These are phyloP conservation scores for Grammomys surdaster DNA, from an alignment of 2,113 vertebrate species.

Conservation along the genomic window DNA sequence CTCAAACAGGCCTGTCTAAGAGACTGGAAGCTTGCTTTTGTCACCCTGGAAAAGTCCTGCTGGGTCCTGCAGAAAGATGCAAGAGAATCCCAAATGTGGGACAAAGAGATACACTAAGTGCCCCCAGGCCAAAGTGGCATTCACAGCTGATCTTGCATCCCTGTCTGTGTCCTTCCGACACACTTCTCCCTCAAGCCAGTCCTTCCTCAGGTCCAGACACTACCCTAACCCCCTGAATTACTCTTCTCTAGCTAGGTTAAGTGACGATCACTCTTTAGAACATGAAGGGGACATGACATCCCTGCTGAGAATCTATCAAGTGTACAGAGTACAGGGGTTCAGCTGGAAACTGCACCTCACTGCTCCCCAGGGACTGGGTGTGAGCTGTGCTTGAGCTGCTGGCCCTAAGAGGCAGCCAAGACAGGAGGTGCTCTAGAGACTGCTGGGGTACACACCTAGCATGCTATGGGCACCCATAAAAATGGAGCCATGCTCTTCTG, in stretches of 20 bases:
- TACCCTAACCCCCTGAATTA: not conserved
- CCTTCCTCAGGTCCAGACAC: not conserved
- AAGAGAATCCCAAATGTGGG: not conserved
- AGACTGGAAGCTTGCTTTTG: not conserved
- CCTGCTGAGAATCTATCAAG: no score
- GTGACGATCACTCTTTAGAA: not conserved
- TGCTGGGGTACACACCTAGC: not conserved
- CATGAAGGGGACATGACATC: not conserved
- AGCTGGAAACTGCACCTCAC: not conserved
- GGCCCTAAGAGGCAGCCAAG: no score
- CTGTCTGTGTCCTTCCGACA: not conserved
- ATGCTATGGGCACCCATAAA: not conserved
- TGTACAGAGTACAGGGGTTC: rapidly evolving
- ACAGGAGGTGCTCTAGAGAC: no score
- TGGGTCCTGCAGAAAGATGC: not conserved
- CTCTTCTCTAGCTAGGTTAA: not conserved
- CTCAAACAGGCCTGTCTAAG: not conserved
- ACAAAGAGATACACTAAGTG: not conserved
- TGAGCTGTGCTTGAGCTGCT: not conserved
- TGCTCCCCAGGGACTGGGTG: rapidly evolving
- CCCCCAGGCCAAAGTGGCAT: not conserved
- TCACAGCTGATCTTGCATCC: not conserved
- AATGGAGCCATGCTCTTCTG: not conserved
- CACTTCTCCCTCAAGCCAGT: not conserved
- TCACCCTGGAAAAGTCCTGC: not conserved